These are phyloP conservation scores for Coregonus ussuriensis DNA, from an alignment of 2,797 vertebrate species.

Conservation along the genomic window DNA sequence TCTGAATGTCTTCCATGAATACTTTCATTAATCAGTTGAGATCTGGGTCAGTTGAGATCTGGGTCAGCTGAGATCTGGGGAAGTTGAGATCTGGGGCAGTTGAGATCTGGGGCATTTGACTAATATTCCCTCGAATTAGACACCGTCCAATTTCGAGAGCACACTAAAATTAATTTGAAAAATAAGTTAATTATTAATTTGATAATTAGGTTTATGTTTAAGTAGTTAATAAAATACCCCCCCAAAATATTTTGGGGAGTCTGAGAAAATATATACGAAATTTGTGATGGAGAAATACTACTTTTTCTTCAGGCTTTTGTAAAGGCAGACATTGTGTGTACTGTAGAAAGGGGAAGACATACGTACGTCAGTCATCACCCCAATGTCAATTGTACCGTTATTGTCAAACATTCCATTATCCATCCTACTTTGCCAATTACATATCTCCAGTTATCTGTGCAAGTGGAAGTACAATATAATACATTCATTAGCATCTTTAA, in stretches of 20 bases:
- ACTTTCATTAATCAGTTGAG: constrained; percentile 62
- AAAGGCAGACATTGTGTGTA: not conserved
- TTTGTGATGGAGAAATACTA: constrained; percentile 21
- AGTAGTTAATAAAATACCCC: constrained; percentile 74
- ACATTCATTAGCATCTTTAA: constrained; percentile 41
- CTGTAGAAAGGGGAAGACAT: not conserved
- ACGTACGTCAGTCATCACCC: constrained; percentile 13
- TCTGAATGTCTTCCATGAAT: constrained; percentile 65
- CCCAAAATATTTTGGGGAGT: not conserved
- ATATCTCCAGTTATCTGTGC: constrained; percentile 27
- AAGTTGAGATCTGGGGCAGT: constrained; percentile 46
- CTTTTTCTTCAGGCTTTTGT: not conserved
- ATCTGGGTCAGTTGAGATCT: constrained; percentile 70
- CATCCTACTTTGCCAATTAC: constrained; percentile 22
- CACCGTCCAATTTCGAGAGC: constrained; percentile 38
- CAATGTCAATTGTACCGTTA: constrained; percentile 4
- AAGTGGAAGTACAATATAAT: constrained; percentile 34
- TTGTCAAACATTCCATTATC: constrained; percentile 15
- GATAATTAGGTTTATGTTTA: constrained; percentile 79
- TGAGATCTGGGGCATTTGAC: constrained; percentile 72
- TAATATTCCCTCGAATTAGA: constrained; percentile 50
- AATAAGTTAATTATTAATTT: constrained; percentile 77
- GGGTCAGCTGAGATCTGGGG: constrained; percentile 64
- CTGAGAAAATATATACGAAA: constrained; percentile 46
- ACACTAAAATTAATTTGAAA: constrained; percentile 61